Evolutionary conservation across 2,797 vertebrate genomes (phyloP).

Genomic region (Microchirus variegatus): DNA sequence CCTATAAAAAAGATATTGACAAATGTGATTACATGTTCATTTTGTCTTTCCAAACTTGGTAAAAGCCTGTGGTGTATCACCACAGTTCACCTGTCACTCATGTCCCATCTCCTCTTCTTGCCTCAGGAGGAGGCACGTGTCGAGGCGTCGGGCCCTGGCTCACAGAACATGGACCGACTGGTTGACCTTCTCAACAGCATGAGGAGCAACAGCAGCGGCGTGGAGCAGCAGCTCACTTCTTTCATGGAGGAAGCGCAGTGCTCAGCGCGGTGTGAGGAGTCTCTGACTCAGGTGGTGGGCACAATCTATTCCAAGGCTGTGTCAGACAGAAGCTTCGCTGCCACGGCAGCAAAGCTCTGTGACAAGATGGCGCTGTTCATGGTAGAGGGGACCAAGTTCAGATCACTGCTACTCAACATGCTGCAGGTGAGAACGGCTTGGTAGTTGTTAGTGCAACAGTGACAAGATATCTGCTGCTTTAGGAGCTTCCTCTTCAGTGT

Average conservation of each 20-base stretch:
- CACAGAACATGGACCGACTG: slow-evolving; percentile 92
- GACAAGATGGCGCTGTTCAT: slow-evolving; percentile 98
- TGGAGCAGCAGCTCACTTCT: slow-evolving; percentile 90
- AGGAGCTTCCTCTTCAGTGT: no score
- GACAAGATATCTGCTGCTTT: no score
- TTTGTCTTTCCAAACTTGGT: neutral
- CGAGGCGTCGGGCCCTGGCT: slow-evolving; percentile 69
- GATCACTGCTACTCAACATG: slow-evolving; percentile 96
- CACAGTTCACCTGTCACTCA: neutral
- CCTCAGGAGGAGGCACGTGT: slow-evolving; percentile 87
- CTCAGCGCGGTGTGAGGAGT: slow-evolving; percentile 92
- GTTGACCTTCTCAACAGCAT: slow-evolving; percentile 96
- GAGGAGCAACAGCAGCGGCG: slow-evolving; percentile 93
- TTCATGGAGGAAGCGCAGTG: slow-evolving; percentile 98
- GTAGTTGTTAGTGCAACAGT: no score
- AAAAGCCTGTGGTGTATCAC: neutral
- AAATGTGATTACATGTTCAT: neutral
- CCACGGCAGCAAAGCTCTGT: slow-evolving; percentile 93
- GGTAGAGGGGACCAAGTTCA: slow-evolving; percentile 98
- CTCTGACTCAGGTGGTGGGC: slow-evolving; percentile 90
- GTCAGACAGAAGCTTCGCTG: slow-evolving; percentile 93
- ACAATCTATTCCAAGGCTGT: slow-evolving; percentile 94
- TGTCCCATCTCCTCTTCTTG: neutral
- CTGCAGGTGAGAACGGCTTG: slow-evolving; percentile 85
- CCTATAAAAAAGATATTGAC: neutral